These are phyloP conservation scores for Cantharis rufa DNA, from an alignment of 2,888 invertebrate genomes.

Conservation along the genomic window DNA sequence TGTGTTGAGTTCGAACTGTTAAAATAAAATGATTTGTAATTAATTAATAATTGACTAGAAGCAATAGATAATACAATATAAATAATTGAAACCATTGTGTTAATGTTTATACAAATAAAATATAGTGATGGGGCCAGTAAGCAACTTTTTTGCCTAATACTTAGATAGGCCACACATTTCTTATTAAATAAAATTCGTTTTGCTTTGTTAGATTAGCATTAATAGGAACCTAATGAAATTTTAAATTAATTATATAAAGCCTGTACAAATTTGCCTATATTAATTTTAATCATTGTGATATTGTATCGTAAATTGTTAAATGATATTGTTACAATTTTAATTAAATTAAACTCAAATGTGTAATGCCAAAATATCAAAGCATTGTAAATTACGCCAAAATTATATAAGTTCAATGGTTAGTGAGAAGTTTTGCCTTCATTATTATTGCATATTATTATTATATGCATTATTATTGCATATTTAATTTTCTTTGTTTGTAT, in stretches of 20 bases:
- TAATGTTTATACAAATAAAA: constrained; percentile 2
- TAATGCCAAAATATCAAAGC: constrained; percentile 28
- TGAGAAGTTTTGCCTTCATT: constrained; percentile 31
- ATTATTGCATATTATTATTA: constrained; percentile 19
- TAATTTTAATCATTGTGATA: constrained; percentile 30
- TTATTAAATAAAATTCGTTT: constrained; percentile 12
- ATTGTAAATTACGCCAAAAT: constrained; percentile 30
- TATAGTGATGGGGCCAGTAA: constrained; percentile 27
- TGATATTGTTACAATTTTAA: constrained; percentile 30
- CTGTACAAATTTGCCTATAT: constrained; percentile 27
- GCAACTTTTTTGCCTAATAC: constrained; percentile 16
- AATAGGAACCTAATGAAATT: neutral
- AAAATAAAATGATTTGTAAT: neutral
- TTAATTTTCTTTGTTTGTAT: constrained; percentile 26
- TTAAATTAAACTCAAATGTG: constrained; percentile 27
- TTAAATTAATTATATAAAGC: constrained; percentile 9
- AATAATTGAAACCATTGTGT: neutral
- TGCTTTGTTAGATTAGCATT: constrained; percentile 13
- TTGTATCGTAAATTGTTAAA: constrained; percentile 31
- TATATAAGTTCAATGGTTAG: constrained; percentile 31
- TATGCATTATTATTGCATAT: constrained; percentile 24
- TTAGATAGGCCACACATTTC: constrained; percentile 16
- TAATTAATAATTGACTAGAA: neutral
- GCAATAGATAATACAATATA: neutral
- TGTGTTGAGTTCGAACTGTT: neutral